Base-by-base conservation (phyloP, 2,113 vertebrate genomes). In the Orientallactaga bullata region DNA sequence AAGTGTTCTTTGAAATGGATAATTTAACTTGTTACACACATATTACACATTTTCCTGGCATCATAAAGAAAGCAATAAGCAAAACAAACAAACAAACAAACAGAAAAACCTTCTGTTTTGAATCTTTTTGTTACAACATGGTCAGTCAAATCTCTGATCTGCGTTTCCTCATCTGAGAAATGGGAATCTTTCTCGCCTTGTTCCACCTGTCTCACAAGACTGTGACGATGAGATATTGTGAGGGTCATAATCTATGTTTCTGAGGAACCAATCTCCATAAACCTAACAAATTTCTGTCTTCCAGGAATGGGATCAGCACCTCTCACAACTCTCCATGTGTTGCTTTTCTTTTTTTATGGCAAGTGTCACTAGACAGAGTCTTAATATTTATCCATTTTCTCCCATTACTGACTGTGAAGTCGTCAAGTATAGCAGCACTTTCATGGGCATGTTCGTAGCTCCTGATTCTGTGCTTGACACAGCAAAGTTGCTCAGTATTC, bases 111-210 rank as follows among this genome's bases (percentile, higher is more conserved):
- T 47, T 68, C 1, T 83, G 1, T 74, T 82, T 60, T 60, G 55
- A 68, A n/a, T 78, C 60, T 72, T 94, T 21, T 15, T 84, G 81
- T 90, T 73, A 66, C 32, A 39, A 30, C 4, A 79, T 74, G 15
- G 28, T 28, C 4, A 28, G 7, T 47, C 84, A 71, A 26, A 51
- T 80, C 20, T 58, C 32, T 26, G 24, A 84, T 42, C 42, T 71
- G 7, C 9, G 65, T 73, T 51, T 88, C 35, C 28, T 72, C 66
- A 61, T 47, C 21, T 81, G 21, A 35, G 82, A 87, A 86, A 1
- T 16, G 3, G 24, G 3, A 20, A 26, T 89, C 3, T 39, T 76
- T 68, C 47, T 32, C 85, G 26, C 55, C 77, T 87, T 63, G 15
- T 12, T 61, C 47, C 26, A 37, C 18, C 35, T 63, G 30, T 35